A percentile compares a stretch with the other conserved stretches of the same genome.
These are phyloP conservation scores for Aldrovandia affinis DNA, from an alignment of 2,797 vertebrate species.

Conservation along the genomic window DNA sequence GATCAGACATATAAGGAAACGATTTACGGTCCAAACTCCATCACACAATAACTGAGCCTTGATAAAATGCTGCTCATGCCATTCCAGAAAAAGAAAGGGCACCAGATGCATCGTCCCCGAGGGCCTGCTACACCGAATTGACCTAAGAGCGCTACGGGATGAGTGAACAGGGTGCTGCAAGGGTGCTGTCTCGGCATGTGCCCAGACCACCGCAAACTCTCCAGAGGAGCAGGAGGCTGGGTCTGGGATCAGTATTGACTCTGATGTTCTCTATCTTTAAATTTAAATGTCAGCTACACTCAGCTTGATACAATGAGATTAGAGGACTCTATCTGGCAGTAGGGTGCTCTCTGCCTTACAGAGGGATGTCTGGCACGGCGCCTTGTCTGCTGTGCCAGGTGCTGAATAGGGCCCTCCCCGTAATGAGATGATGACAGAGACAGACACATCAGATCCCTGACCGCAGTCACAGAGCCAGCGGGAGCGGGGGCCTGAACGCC, in stretches of 20 bases:
- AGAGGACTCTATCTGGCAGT: slow-evolving; percentile 62
- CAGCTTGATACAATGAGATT: slow-evolving; percentile 65
- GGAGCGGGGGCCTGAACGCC: not conserved
- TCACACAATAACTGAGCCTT: not conserved
- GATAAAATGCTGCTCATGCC: not conserved
- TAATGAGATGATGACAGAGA: slow-evolving; percentile 59
- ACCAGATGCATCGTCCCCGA: not conserved
- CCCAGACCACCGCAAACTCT: slow-evolving; percentile 33
- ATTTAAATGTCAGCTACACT: slow-evolving; percentile 72
- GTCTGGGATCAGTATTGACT: slow-evolving; percentile 67
- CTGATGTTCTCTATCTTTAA: slow-evolving; percentile 71
- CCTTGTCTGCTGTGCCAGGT: slow-evolving; percentile 62
- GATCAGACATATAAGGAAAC: slow-evolving; percentile 6
- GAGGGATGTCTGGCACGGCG: slow-evolving; percentile 53
- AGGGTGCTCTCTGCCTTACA: slow-evolving; percentile 55
- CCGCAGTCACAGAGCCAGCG: not conserved
- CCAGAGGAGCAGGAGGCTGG: slow-evolving; percentile 41
- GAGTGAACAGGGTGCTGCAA: not conserved
- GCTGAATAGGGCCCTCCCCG: slow-evolving; percentile 49
- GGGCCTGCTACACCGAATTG: not conserved
- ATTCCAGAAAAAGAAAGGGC: not conserved
- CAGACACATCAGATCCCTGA: slow-evolving; percentile 40
- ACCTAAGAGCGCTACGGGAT: not conserved
- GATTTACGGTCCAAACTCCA: not conserved
- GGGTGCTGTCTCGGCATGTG: not conserved